A percentile compares a stretch with the other conserved stretches of the same genome.
These are phyloP conservation scores for Corythucha ciliata DNA, from an alignment of 2,888 invertebrate genomes.

Conservation along the genomic window DNA sequence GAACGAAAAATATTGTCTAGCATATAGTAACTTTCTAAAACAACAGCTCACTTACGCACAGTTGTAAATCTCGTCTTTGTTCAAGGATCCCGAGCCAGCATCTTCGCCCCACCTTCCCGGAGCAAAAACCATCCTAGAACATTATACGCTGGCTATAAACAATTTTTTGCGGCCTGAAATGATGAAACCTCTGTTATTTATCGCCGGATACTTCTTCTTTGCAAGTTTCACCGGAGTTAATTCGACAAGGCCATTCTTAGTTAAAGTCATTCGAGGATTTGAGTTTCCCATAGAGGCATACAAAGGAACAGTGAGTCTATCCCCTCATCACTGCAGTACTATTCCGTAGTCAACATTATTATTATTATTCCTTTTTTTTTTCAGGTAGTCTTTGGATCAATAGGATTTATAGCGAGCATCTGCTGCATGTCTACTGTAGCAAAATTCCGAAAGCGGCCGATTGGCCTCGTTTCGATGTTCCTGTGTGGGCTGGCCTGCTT, in stretches of 20 bases:
- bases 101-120: too few species aligned
- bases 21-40: too few species aligned
- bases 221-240: conserved; percentile 46
- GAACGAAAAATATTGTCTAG: too few species aligned
- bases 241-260: conserved; percentile 49
- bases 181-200: conserved; percentile 46
- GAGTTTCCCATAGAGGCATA: conserved; percentile 40
- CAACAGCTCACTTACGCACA: too few species aligned
- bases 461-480: conserved; percentile 43
- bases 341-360: not conserved
- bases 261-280: conserved; percentile 46
- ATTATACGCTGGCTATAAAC: conserved; percentile 24
- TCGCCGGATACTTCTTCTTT: conserved; percentile 48
- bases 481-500: conserved; percentile 24
- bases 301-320: conserved; percentile 46
- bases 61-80: too few species aligned
- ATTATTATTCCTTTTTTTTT: conserved; percentile 27
- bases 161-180: conserved; percentile 45
- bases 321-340: not conserved
- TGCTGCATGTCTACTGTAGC: conserved; percentile 44
- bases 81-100: too few species aligned
- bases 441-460: conserved; percentile 45
- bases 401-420: conserved; percentile 44
- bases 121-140: too few species aligned
- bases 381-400: conserved; percentile 46